These are phyloP conservation scores for Pomatorhinus ruficollis DNA, from an alignment of 2,113 vertebrate species.

Conservation along the genomic window DNA sequence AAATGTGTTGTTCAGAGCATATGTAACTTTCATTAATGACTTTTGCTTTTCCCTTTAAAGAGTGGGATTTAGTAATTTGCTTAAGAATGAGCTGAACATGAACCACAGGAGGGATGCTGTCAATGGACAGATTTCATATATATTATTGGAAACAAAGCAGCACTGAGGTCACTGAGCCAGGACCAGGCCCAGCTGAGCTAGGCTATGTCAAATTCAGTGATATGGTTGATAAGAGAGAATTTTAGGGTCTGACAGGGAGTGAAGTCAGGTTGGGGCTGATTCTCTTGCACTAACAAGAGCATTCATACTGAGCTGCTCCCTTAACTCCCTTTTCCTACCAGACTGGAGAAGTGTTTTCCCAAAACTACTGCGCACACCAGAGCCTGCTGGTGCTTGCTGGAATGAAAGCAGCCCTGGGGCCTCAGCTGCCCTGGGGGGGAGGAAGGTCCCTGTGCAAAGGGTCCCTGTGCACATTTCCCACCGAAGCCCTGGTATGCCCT, in stretches of 20 bases:
- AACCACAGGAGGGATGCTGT: not conserved
- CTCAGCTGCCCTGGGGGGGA: no score
- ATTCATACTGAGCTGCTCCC: not conserved
- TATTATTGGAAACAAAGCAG: not conserved
- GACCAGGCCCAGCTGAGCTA: not conserved
- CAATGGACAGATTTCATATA: not conserved
- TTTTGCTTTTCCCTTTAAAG: not conserved
- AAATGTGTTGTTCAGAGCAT: not conserved
- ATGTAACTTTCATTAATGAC: not conserved
- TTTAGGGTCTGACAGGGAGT: not conserved
- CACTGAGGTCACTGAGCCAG: not conserved
- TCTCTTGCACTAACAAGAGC: not conserved
- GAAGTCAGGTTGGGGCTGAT: not conserved
- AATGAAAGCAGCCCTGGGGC: not conserved
- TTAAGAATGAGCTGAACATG: not conserved
- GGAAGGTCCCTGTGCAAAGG: no score
- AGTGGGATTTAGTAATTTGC: not conserved
- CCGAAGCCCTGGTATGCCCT: not conserved
- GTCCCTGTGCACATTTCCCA: no score
- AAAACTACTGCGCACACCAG: rapidly evolving
- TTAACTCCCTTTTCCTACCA: not conserved
- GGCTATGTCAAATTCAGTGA: no score
- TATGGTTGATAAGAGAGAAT: not conserved
- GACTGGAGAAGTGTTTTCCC: not conserved
- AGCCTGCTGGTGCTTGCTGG: not conserved